phyloP scores from a whole-genome alignment of 2,113 vertebrate genomes.

The Origma solitaria region DNA sequence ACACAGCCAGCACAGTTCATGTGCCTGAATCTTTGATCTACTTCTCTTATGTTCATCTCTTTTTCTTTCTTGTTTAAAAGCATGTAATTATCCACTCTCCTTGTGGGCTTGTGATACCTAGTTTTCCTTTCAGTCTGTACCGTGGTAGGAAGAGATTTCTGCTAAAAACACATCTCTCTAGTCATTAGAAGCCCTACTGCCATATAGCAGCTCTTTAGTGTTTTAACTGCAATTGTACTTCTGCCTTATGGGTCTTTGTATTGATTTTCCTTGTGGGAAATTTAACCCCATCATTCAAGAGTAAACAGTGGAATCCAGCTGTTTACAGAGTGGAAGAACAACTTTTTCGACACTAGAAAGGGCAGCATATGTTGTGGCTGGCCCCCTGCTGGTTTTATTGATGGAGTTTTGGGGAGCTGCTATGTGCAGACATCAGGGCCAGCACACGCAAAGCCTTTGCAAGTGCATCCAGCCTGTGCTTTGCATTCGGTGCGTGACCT shows the following conservation, averaged over 20 bases:
- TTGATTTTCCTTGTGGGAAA: slow-evolving; percentile 52
- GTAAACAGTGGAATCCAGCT: slow-evolving; percentile 33
- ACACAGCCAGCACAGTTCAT: neutral
- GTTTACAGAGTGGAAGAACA: neutral
- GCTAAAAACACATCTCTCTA: neutral
- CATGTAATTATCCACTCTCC: neutral
- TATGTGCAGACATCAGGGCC: neutral
- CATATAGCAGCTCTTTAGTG: slow-evolving; percentile 26
- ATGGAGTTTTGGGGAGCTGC: neutral
- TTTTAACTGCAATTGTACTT: slow-evolving; percentile 24
- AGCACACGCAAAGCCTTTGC: neutral
- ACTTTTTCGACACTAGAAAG: neutral
- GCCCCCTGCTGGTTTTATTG: neutral
- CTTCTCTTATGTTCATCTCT: neutral
- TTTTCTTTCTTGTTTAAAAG: neutral
- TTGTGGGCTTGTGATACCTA: neutral
- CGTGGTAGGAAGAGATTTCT: neutral
- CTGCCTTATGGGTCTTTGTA: slow-evolving; percentile 37
- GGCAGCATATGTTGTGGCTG: neutral
- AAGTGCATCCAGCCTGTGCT: neutral
- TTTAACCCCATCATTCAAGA: slow-evolving; percentile 53
- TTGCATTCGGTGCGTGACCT: fast-evolving
- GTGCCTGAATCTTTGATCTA: neutral
- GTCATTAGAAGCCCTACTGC: slow-evolving; percentile 29
- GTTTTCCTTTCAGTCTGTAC: neutral